Evolutionary conservation across 1,140 invertebrate species (phyloP).

Genomic region (Drosophila obscura): DNA sequence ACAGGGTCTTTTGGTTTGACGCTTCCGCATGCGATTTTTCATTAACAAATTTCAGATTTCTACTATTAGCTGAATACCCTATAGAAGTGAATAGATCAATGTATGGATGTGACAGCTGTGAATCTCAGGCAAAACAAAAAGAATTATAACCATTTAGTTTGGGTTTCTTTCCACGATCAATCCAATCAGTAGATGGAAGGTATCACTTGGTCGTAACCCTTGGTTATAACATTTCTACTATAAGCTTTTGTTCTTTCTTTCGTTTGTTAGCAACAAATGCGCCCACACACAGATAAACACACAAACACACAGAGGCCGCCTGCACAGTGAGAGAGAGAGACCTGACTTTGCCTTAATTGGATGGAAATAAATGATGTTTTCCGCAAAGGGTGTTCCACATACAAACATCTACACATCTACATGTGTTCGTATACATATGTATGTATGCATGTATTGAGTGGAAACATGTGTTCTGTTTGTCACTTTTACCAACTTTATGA

Average conservation of each 20-base stretch:
- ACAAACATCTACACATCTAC: slow-evolving; percentile 15
- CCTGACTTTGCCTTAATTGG: slow-evolving; percentile 73
- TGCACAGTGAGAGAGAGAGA: slow-evolving; percentile 9
- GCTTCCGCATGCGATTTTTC: slow-evolving; percentile 36
- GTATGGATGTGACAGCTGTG: no score
- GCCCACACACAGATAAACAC: slow-evolving; percentile 46
- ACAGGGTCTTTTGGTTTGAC: background rate
- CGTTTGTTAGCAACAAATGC: slow-evolving; percentile 48
- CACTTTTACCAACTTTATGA: slow-evolving; percentile 42
- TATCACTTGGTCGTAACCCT: slow-evolving; percentile 3
- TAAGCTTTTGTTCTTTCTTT: slow-evolving; percentile 27
- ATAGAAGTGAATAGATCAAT: no score
- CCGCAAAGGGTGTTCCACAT: slow-evolving; percentile 65
- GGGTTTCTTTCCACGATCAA: no score
- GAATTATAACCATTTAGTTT: no score
- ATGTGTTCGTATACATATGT: slow-evolving; percentile 10
- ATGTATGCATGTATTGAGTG: slow-evolving; percentile 29
- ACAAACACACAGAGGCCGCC: background rate
- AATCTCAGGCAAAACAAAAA: no score
- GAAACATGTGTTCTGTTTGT: slow-evolving; percentile 48
- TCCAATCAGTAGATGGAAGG: background rate
- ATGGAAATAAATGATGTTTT: slow-evolving; percentile 69
- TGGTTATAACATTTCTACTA: slow-evolving; percentile 17
- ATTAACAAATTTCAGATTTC: slow-evolving; percentile 17
- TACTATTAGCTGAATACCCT: background rate